Percentiles rank a stretch among this genome's conserved stretches.
phyloP scores from a whole-genome alignment of 2,797 vertebrate species.

The Pygocentrus nattereri region DNA sequence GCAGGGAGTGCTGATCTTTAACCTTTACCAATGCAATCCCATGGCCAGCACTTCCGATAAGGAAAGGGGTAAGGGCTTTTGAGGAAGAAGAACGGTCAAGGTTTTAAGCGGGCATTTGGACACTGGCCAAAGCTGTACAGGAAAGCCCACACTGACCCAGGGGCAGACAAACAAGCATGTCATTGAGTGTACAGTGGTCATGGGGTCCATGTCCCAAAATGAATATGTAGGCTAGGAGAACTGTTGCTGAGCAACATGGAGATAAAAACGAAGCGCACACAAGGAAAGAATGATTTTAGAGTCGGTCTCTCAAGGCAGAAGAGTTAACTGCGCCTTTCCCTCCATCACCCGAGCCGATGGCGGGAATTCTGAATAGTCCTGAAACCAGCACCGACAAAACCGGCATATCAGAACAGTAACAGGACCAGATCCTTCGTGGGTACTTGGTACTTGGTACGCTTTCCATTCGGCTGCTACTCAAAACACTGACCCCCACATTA shows the following conservation, averaged over 20 bases:
- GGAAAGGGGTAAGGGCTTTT: background rate
- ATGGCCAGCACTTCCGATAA: background rate
- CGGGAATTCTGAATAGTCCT: too few relatives aligned
- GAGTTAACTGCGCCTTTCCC: background rate
- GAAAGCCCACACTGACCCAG: background rate
- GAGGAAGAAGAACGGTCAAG: background rate
- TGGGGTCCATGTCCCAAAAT: conserved; percentile 13
- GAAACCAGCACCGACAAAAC: too few relatives aligned
- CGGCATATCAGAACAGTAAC: background rate
- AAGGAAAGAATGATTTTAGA: background rate
- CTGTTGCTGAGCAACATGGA: conserved; percentile 26
- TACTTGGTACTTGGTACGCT: background rate
- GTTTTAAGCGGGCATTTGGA: background rate
- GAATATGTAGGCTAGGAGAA: conserved; percentile 26
- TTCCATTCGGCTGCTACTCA: background rate
- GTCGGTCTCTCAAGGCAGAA: background rate
- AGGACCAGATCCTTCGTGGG: background rate
- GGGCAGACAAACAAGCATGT: conserved; percentile 1
- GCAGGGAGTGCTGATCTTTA: conserved; percentile 14
- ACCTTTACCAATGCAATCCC: conserved; percentile 29
- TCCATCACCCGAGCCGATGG: too few relatives aligned
- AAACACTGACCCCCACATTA: background rate
- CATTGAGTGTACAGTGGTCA: background rate
- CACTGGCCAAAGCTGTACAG: background rate
- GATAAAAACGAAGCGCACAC: background rate